A percentile compares a stretch with the other conserved stretches of the same genome.
These are phyloP conservation scores for Megalurothrips usitatus DNA, from an alignment of 2,888 invertebrate genomes.

Conservation along the genomic window DNA sequence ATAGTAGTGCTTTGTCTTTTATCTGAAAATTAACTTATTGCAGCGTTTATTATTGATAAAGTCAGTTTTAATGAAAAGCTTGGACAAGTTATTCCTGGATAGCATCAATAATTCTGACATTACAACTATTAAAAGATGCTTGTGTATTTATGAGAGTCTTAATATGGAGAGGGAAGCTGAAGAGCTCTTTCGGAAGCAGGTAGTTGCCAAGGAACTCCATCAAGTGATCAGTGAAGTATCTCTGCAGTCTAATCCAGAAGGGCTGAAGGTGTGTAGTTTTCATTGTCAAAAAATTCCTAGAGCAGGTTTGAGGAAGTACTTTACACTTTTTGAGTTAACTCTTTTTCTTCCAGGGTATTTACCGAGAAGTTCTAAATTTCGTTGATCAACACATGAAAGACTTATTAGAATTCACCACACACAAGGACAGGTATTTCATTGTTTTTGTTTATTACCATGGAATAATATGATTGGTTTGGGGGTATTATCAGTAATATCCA, in stretches of 20 bases:
- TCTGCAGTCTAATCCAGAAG: constrained; percentile 57
- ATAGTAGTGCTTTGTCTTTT: constrained; percentile 32
- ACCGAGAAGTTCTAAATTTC: constrained; percentile 64
- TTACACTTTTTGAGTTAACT: not conserved
- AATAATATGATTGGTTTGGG: not conserved
- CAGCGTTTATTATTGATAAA: not conserved
- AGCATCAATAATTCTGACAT: constrained; percentile 52
- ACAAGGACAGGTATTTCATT: constrained; percentile 43
- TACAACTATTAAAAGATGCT: constrained; percentile 48
- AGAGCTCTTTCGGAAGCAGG: constrained; percentile 57
- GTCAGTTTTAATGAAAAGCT: constrained; percentile 50
- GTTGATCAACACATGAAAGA: constrained; percentile 62
- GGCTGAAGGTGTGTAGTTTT: constrained; percentile 46
- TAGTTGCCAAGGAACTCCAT: constrained; percentile 63
- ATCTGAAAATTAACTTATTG: not conserved
- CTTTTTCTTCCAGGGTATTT: constrained; percentile 55
- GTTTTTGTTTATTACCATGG: not conserved
- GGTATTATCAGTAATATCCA: constrained; percentile 19
- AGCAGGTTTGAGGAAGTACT: too few species aligned
- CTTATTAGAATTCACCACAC: constrained; percentile 45
- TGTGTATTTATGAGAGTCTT: constrained; percentile 60
- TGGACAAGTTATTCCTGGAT: constrained; percentile 48
- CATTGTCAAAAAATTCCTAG: not conserved
- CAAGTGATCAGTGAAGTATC: constrained; percentile 66
- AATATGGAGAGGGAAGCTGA: constrained; percentile 68